These are phyloP conservation scores for Percina caprodes DNA, from an alignment of 2,113 vertebrate genomes.

Conservation along the genomic window DNA sequence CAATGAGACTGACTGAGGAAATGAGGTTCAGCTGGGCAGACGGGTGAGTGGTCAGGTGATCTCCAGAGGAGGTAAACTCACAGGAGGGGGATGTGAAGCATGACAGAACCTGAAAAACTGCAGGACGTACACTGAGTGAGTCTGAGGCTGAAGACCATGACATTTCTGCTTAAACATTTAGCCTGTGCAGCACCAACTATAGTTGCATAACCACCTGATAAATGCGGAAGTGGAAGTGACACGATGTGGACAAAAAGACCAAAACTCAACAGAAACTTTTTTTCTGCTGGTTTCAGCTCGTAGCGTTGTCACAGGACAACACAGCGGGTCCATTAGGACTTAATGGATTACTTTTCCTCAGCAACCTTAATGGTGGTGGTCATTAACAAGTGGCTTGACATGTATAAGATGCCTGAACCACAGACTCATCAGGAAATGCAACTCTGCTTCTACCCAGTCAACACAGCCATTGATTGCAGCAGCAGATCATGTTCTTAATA, in stretches of 20 bases:
- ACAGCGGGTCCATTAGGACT: neutral
- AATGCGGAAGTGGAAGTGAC: neutral
- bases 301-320: neutral
- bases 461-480: too few species aligned
- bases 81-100: neutral
- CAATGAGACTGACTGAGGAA: neutral
- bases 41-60: slow-evolving; percentile 15
- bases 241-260: neutral
- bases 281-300: neutral
- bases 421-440: neutral
- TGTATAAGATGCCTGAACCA: neutral
- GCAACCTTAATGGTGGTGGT: neutral
- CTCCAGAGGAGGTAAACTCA: neutral
- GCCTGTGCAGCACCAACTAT: neutral
- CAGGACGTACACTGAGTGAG: neutral
- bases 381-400: neutral
- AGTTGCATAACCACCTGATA: slow-evolving; percentile 14
- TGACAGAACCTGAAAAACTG: neutral
- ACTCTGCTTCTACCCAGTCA: too few species aligned
- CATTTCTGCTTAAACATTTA: neutral
- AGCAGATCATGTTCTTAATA: too few species aligned
- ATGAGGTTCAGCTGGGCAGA: slow-evolving; percentile 3
- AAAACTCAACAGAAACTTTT: neutral
- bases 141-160: neutral
- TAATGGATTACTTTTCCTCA: neutral